Evolutionary conservation across 1,140 invertebrate genomes (phyloP).

Genomic region (Phortica variegata): DNA sequence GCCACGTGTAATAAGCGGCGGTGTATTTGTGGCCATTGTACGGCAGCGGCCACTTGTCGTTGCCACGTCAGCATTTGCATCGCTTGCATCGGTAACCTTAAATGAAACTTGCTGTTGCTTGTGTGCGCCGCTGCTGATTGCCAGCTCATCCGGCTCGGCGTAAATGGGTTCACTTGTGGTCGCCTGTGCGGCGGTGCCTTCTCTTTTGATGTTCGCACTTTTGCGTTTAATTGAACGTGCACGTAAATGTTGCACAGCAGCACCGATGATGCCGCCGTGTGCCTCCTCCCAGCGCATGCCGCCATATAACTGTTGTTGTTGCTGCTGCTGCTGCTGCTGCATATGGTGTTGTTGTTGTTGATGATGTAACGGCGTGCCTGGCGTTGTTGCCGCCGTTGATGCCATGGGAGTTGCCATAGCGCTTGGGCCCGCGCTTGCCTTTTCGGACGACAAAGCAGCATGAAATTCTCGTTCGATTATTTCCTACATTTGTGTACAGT

Average conservation of each 20-base stretch:
- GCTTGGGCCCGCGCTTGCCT: constrained; percentile 38
- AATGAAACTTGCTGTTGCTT: neutral
- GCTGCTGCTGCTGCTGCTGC: neutral
- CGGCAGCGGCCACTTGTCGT: constrained; percentile 12
- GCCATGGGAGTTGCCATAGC: constrained; percentile 30
- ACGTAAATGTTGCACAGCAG: constrained; percentile 44
- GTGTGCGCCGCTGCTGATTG: constrained; percentile 6
- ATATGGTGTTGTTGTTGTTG: too few relatives aligned
- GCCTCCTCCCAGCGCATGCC: constrained; percentile 47
- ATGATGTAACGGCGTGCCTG: constrained; percentile 17
- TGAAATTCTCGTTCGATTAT: constrained; percentile 56
- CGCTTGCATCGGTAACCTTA: too few relatives aligned
- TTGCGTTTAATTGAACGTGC: constrained; percentile 48
- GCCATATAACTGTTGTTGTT: constrained; percentile 23
- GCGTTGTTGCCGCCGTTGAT: constrained; percentile 14
- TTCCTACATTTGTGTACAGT: constrained; percentile 38
- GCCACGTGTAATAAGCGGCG: constrained; percentile 33
- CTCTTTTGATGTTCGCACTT: constrained; percentile 16
- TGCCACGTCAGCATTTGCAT: neutral
- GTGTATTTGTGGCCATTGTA: constrained; percentile 48
- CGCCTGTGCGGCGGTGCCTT: neutral
- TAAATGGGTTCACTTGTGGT: constrained; percentile 38
- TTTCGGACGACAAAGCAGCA: constrained; percentile 55
- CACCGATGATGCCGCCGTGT: constrained; percentile 48
- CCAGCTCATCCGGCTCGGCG: constrained; percentile 23